Conservation (phyloP, 2,888 invertebrate genomes). For the Dynastes tityus region DNA sequence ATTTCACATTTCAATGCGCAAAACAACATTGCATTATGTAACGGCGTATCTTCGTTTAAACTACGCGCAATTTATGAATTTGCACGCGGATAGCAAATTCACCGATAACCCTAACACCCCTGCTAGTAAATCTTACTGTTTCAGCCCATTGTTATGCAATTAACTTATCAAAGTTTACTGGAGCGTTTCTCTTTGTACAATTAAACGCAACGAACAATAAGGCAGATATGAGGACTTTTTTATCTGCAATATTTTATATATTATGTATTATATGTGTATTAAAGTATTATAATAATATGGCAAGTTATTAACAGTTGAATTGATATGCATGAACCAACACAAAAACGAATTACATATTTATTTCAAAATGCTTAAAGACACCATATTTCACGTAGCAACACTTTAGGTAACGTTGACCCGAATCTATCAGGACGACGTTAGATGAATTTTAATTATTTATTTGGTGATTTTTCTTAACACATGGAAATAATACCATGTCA, state of each 20-base stretch:
- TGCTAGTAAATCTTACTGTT: conserved; percentile 5
- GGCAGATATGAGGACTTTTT: not conserved
- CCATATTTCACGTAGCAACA: not conserved
- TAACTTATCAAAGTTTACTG: conserved; percentile 43
- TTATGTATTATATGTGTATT: not conserved
- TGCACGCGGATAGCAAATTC: conserved; percentile 33
- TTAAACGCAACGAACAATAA: conserved; percentile 6
- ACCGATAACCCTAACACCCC: conserved; percentile 44
- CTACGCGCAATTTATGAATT: conserved; percentile 43
- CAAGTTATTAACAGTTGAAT: not conserved
- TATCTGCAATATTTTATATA: not conserved
- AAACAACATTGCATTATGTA: not conserved
- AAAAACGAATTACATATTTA: not conserved
- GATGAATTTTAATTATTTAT: conserved; percentile 22
- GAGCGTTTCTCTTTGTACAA: conserved; percentile 23
- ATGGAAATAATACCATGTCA: conserved; percentile 6
- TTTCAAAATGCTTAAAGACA: not conserved
- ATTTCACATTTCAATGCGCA: not conserved
- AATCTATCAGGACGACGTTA: conserved; percentile 7
- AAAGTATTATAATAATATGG: not conserved
- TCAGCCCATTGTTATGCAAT: conserved; percentile 39
- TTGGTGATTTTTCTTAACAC: not conserved
- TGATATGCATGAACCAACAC: not conserved
- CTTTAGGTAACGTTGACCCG: conserved; percentile 18
- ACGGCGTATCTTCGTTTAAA: conserved; percentile 2